Percentiles rank a stretch among this genome's conserved stretches.
phyloP scores from a whole-genome alignment of 2,113 vertebrate genomes.

The Girardinichthys multiradiatus region DNA sequence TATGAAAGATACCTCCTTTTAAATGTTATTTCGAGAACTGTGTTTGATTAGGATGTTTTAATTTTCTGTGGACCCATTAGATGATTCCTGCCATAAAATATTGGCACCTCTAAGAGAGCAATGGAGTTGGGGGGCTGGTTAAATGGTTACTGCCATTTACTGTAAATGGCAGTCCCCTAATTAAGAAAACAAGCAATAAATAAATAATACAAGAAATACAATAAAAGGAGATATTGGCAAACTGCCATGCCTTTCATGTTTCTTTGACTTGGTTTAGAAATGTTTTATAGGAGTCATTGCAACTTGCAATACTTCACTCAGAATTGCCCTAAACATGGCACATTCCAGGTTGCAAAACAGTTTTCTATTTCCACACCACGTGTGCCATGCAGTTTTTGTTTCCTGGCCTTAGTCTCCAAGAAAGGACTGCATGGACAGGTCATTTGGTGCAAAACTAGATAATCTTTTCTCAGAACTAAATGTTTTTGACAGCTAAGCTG shows the following conservation, averaged over 20 bases:
- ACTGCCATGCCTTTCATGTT: constrained; percentile 75
- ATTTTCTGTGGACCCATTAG: not conserved
- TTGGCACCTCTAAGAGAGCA: not conserved
- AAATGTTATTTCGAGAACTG: no score
- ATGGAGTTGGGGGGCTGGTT: not conserved
- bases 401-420: constrained; percentile 11
- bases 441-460: constrained; percentile 47
- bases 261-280: constrained; percentile 48
- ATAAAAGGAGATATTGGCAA: constrained; percentile 49
- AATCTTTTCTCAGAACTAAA: constrained; percentile 52
- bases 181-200: constrained; percentile 2
- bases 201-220: constrained; percentile 10
- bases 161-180: constrained; percentile 32
- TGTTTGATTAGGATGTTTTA: not conserved
- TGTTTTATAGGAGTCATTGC: constrained; percentile 27
- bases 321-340: constrained; percentile 29
- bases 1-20: not conserved
- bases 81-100: not conserved
- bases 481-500: constrained; percentile 27
- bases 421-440: constrained; percentile 53
- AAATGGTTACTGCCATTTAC: not conserved
- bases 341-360: constrained; percentile 52
- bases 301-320: constrained; percentile 20
- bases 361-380: constrained; percentile 11
- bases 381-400: constrained; percentile 59